Base-by-base conservation (phyloP, 2,888 invertebrate species). In the Eucriotettix oculatus region DNA sequence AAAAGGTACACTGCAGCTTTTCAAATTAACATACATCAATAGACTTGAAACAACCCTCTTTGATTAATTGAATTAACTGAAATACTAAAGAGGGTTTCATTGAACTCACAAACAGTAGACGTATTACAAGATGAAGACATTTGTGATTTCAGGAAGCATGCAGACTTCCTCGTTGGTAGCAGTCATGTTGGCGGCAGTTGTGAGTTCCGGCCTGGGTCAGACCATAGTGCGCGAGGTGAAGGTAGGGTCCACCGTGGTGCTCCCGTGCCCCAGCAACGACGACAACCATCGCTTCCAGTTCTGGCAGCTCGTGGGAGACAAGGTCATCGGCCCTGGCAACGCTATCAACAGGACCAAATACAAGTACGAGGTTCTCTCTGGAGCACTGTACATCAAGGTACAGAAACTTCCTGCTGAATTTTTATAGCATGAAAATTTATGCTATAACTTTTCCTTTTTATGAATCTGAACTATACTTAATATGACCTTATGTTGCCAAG, bases 361-460 rank as follows among this genome's bases (percentile, higher is more conserved):
- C 69, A 81, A 81, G 68, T 85, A 83, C 72, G 82, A 84, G 73
- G 82, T 85, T 12, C 73, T 84, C 55, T 82, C 84, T 56, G 85
- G 85, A 66, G 82, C 78, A 67, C 76, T 85, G 48, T 77, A 76
- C 60, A 84, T 85, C 65, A 76, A 79, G 77, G 85, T 85, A 55
- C n/a, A n/a, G n/a, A n/a, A n/a, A n/a, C n/a, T n/a, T n/a, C n/a
- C n/a, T n/a, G n/a, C n/a, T n/a, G n/a, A n/a, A n/a, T n/a, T 44
- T 44, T 44, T 44, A 11, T 44, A 44, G 44, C 44, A 11, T 48
- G 9, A 29, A 29, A 29, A 29, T 29, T 29, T 29, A 7, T 5
- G 7, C 29, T 7, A 29, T 29, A 29, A 29, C 7, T 29, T 29
- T 29, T 48, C 16, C 3, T 48, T 48, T 48, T 1, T 48, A 48